A percentile compares a stretch with the other conserved stretches of the same genome.
phyloP scores from a whole-genome alignment of 2,888 invertebrate genomes.

The Liopterus haemorrhoidalis region DNA sequence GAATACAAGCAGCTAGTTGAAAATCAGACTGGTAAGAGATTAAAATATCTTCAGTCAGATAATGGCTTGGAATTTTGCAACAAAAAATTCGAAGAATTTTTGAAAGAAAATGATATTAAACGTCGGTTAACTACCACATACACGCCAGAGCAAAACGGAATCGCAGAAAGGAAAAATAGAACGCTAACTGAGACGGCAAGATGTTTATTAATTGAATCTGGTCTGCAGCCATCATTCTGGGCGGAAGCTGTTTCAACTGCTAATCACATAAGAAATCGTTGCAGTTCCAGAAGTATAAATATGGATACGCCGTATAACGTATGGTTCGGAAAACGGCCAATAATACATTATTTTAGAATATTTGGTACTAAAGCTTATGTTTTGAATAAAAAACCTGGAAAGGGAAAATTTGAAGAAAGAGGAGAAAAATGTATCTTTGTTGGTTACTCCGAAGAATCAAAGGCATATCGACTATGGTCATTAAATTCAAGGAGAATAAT shows the following conservation, averaged over 20 bases:
- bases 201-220: slow-evolving; percentile 27
- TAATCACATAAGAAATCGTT: neutral
- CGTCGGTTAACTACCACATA: slow-evolving; percentile 30
- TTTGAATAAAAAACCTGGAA: no score
- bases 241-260: neutral
- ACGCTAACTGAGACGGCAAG: slow-evolving; percentile 28
- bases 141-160: slow-evolving; percentile 13
- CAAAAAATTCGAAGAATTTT: slow-evolving; percentile 21
- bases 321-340: neutral
- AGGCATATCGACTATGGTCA: no score
- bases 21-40: slow-evolving; percentile 25
- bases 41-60: slow-evolving; percentile 27
- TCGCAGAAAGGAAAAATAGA: slow-evolving; percentile 22
- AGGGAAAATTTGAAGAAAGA: no score
- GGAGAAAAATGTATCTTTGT: no score
- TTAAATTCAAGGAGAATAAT: no score
- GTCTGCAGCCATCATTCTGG: neutral
- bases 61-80: slow-evolving; percentile 27
- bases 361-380: neutral
- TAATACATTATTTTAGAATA: neutral
- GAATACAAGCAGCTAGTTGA: slow-evolving; percentile 23
- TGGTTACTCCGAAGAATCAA: no score
- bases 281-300: neutral
- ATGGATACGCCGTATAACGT: neutral
- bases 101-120: slow-evolving; percentile 22